phyloP scores from a whole-genome alignment of 1,140 invertebrate species.

The Lasaia peninsularis region DNA sequence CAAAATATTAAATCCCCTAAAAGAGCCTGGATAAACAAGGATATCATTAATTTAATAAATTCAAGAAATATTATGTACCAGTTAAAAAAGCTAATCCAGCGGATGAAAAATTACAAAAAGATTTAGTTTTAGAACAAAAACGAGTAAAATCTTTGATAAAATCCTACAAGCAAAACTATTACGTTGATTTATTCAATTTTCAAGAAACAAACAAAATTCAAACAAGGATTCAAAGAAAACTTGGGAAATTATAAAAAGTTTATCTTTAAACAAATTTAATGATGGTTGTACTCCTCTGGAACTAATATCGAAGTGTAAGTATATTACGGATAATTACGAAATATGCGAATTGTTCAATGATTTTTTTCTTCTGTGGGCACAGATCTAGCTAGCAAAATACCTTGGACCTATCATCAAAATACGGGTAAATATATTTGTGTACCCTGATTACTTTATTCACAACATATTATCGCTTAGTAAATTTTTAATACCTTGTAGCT shows the following conservation, averaged over 20 bases:
- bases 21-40: conserved; percentile 15
- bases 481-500: too few species aligned
- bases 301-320: neutral
- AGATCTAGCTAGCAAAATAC: conserved; percentile 19
- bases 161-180: neutral
- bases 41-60: neutral
- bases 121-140: neutral
- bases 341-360: conserved; percentile 5
- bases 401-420: conserved; percentile 12
- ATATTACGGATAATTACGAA: conserved; percentile 1
- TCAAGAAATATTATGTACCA: neutral
- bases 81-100: too few species aligned
- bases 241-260: conserved; percentile 13
- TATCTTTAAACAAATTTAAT: conserved; percentile 15
- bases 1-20: conserved; percentile 19
- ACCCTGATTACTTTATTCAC: too few species aligned
- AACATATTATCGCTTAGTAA: too few species aligned
- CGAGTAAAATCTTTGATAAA: neutral
- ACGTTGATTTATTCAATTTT: neutral
- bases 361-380: conserved; percentile 3
- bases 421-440: neutral
- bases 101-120: neutral
- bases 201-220: too few species aligned
- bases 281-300: conserved; percentile 1
- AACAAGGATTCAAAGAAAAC: conserved; percentile 1